Percentiles rank a stretch among this genome's conserved stretches.
phyloP scores from a whole-genome alignment of 2,888 invertebrate species.

The Tenodera sinensis region DNA sequence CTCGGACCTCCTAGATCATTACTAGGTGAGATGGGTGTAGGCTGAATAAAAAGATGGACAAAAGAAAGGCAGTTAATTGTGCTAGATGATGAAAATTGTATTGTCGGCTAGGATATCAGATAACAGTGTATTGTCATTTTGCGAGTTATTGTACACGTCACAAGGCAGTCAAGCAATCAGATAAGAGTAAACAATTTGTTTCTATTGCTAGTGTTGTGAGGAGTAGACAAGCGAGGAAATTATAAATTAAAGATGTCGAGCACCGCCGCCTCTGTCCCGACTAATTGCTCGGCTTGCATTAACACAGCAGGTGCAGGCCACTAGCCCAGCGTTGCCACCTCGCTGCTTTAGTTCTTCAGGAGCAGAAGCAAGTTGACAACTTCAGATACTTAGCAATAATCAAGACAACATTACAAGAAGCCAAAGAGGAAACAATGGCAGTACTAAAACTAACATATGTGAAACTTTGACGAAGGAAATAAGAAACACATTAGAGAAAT shows the following conservation, averaged over 20 bases:
- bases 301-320: neutral
- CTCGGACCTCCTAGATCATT: no score
- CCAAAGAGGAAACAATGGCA: no score
- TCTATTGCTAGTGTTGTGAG: neutral
- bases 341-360: neutral
- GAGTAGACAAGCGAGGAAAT: neutral
- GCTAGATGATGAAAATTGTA: neutral
- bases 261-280: neutral
- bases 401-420: no score
- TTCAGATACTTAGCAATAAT: no score
- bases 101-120: neutral
- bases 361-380: neutral
- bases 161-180: neutral
- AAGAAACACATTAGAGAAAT: no score
- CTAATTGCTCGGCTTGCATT: neutral
- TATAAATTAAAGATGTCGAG: neutral
- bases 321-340: neutral
- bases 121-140: neutral
- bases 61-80: no score
- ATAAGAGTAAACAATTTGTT: neutral
- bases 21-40: no score
- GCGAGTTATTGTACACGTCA: neutral
- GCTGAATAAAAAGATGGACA: no score
- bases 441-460: no score
- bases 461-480: no score